Evolutionary conservation across 1,140 invertebrate species (phyloP).

Genomic region (Lepidurus arcticus): DNA sequence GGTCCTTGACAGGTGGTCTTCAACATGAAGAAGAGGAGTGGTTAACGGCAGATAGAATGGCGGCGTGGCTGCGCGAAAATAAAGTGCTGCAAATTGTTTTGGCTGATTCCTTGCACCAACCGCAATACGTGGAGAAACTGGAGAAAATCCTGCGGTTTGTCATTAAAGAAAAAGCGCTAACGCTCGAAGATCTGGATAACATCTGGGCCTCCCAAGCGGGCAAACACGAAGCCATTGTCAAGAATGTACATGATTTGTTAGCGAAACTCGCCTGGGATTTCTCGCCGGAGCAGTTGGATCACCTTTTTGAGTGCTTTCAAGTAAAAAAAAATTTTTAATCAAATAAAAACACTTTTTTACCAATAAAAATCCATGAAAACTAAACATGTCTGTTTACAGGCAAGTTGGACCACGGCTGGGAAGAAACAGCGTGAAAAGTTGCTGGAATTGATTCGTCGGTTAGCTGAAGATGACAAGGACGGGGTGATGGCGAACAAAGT

Average conservation of each 20-base stretch:
- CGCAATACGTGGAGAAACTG: conserved; percentile 94
- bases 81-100: conserved; percentile 92
- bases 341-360: conserved; percentile 24
- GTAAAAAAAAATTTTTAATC: conserved; percentile 47
- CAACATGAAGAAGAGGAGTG: conserved; percentile 81
- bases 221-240: conserved; percentile 92
- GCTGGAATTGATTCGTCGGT: conserved; percentile 84
- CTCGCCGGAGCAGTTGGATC: conserved; percentile 91
- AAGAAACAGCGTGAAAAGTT: conserved; percentile 94
- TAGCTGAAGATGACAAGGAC: conserved; percentile 97
- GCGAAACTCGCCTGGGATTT: conserved; percentile 98
- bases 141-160: conserved; percentile 96
- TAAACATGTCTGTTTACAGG: conserved; percentile 48
- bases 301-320: conserved; percentile 96
- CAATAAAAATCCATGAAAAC: not conserved
- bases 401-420: conserved; percentile 90
- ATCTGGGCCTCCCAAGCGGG: conserved; percentile 92
- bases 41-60: conserved; percentile 77
- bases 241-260: conserved; percentile 93
- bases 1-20: conserved; percentile 52
- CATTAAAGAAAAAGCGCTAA: conserved; percentile 89
- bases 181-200: conserved; percentile 83
- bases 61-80: conserved; percentile 92
- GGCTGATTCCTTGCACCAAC: conserved; percentile 91
- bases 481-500: conserved; percentile 98